Base-by-base conservation (phyloP, 2,888 invertebrate species). In the Acanthosepion pharaonis region DNA sequence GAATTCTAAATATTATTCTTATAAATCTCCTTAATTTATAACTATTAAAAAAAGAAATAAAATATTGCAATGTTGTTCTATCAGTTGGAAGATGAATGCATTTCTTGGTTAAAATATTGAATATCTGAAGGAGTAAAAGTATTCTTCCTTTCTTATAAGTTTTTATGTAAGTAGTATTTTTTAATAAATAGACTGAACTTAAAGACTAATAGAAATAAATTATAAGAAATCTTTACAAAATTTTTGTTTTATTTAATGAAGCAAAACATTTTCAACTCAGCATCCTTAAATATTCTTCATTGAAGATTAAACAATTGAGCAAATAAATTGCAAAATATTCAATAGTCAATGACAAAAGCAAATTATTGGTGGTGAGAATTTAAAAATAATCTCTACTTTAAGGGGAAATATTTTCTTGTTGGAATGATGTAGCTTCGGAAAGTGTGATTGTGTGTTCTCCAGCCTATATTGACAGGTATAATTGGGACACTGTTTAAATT, bases 401-500 rank as follows among this genome's bases (percentile, higher is more conserved):
- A 11, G 18, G n/a, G n/a, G 78, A n/a, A n/a, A 78, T n/a, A 15
- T 78, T 33, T n/a, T 78, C 28, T 78, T 33, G n/a, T 78, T 4
- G 15, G 78, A 9, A 11, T 18, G 11, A 78, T 78, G n/a, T n/a
- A 1, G 78, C 78, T 78, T 78, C 6, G 20, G 59, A 78, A n/a
- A n/a, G 33, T 33, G 78, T 33, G 78, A 78, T 59, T 33, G 78
- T 78, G 78, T 78, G n/a, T 78, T 78, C n/a, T 78, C 78, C n/a
- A 78, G 78, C 78, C 78, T 15, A 78, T 78, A 78, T 78, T 78
- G 78, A 78, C 78, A 78, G 78, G 78, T 33, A 78, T 78, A 78
- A 78, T 78, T 78, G 78, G 78, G n/a, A 11, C 78, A 78, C 78
- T 78, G 78, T 78, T 78, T 78, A 78, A 78, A 78, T 78, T 78